phyloP scores from a whole-genome alignment of 2,113 vertebrate genomes.

The Syngnathus floridae region DNA sequence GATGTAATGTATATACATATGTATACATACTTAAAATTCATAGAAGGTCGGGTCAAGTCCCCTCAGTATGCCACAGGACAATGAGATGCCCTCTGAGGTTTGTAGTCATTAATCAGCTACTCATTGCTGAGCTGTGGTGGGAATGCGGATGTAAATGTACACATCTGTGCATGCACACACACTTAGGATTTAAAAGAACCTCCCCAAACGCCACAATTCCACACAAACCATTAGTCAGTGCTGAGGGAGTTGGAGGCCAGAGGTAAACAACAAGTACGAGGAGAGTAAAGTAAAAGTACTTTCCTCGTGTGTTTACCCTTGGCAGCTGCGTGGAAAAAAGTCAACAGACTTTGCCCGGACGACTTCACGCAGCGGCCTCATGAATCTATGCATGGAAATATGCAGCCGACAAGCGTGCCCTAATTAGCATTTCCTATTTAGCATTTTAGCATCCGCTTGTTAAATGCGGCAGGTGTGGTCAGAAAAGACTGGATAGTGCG shows the following conservation, averaged over 20 bases:
- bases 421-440: constrained; percentile 61
- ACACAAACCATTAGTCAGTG: constrained; percentile 25
- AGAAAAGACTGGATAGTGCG: constrained; percentile 34
- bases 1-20: constrained; percentile 3
- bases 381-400: constrained; percentile 51
- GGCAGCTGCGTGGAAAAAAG: constrained; percentile 13
- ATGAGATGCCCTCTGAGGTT: constrained; percentile 21
- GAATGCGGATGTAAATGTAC: not conserved
- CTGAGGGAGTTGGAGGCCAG: not conserved
- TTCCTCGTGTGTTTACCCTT: constrained; percentile 13
- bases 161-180: not conserved
- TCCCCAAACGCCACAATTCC: constrained; percentile 2
- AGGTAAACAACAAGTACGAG: constrained; percentile 13
- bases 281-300: not conserved
- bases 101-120: constrained; percentile 41
- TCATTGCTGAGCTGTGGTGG: constrained; percentile 40
- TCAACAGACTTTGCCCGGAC: constrained; percentile 22
- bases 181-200: constrained; percentile 2
- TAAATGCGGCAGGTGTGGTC: constrained; percentile 15
- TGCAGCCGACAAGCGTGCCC: constrained; percentile 32
- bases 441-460: constrained; percentile 57
- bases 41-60: constrained; percentile 7
- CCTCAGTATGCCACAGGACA: constrained; percentile 31
- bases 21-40: not conserved
- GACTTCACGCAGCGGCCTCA: constrained; percentile 29